These are phyloP conservation scores for Pachypanchax playfairii DNA, from an alignment of 2,113 vertebrate species.

Conservation along the genomic window DNA sequence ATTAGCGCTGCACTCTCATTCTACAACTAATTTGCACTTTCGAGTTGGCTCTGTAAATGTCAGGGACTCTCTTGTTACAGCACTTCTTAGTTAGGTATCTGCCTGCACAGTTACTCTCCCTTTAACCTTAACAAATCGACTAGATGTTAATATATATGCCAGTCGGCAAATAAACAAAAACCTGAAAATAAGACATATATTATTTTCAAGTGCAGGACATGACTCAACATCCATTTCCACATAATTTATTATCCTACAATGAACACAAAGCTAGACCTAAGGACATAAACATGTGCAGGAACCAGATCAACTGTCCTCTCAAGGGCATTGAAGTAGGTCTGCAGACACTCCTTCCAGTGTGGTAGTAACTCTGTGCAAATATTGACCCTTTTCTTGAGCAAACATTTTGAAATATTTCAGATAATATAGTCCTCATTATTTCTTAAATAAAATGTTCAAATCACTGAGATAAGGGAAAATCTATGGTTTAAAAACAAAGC, in stretches of 20 bases:
- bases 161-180: constrained; percentile 3
- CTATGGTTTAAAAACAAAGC: constrained; percentile 1
- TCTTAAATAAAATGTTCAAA: not conserved
- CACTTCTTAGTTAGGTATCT: not conserved
- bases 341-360: not conserved
- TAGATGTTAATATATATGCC: no score
- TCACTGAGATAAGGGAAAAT: constrained; percentile 1
- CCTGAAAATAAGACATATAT: no score
- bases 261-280: not conserved
- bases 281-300: not conserved
- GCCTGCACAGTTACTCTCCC: not conserved
- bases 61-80: constrained; percentile 2
- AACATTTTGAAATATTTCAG: not conserved
- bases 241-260: no score
- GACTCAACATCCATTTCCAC: no score
- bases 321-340: not conserved
- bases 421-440: constrained; percentile 5
- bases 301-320: not conserved
- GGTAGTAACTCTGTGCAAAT: not conserved
- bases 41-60: not conserved
- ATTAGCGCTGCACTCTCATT: not conserved
- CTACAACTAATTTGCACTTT: constrained; percentile 7
- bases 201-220: no score
- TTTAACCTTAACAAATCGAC: not conserved
- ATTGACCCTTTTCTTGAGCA: not conserved